phyloP scores from a whole-genome alignment of 2,113 vertebrate genomes.

The Pelecanus crispus region DNA sequence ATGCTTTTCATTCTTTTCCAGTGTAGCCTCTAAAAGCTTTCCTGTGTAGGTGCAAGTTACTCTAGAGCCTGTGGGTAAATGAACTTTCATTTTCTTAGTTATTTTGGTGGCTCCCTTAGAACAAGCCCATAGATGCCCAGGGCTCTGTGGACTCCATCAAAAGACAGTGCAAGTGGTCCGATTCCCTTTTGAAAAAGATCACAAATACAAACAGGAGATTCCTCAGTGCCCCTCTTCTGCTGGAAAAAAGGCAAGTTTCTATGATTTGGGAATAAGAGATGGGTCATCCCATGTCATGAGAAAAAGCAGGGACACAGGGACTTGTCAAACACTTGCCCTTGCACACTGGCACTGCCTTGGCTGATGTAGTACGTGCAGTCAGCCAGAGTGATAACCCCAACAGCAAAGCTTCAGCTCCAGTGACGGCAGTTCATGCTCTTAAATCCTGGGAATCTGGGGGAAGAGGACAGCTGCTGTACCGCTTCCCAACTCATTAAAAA shows the following conservation, averaged over 20 bases:
- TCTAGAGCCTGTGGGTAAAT: not conserved
- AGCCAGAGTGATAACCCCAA: not conserved
- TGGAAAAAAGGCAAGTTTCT: not conserved
- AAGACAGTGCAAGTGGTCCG: not conserved
- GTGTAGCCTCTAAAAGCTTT: not conserved
- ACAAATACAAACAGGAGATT: not conserved
- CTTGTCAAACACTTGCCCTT: not conserved
- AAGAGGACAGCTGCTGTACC: not conserved
- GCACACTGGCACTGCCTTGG: not conserved
- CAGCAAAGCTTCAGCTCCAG: not conserved
- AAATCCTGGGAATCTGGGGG: not conserved
- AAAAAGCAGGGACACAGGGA: not conserved
- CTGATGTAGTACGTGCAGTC: not conserved
- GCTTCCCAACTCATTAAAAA: not conserved
- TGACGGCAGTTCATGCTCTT: not conserved
- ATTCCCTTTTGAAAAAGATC: not conserved
- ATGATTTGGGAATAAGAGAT: not conserved
- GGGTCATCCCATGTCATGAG: not conserved
- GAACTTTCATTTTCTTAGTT: not conserved
- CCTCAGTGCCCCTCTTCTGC: not conserved
- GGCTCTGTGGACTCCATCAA: not conserved
- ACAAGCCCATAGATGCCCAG: not conserved
- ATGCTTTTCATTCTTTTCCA: not conserved
- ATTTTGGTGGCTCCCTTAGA: not conserved
- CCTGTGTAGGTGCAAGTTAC: not conserved